Conservation (phyloP, 2,113 vertebrate species). For the Apodemus sylvaticus region DNA sequence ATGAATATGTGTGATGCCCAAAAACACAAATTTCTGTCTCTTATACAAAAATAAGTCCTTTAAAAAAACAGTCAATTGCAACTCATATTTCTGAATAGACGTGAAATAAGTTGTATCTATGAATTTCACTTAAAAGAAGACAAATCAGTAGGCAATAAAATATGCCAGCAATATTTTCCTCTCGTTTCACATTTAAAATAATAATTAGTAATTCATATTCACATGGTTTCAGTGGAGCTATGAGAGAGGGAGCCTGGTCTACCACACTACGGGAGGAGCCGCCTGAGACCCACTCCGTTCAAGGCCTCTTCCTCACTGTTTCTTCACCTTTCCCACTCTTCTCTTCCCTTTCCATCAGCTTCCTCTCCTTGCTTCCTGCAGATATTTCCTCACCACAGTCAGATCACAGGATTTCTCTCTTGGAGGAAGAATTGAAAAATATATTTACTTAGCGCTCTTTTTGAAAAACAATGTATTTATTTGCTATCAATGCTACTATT, state of each 20-base stretch:
- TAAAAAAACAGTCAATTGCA: neutral
- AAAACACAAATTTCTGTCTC: neutral
- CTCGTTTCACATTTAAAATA: neutral
- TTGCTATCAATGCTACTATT: neutral
- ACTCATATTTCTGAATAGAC: conserved; percentile 23
- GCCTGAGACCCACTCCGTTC: neutral
- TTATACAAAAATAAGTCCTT: conserved; percentile 13
- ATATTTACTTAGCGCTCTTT: neutral
- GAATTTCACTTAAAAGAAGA: neutral
- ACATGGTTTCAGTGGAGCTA: neutral
- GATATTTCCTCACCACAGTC: neutral
- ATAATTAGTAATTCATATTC: neutral
- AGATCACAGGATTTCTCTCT: neutral
- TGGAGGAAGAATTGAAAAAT: neutral
- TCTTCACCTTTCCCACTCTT: neutral
- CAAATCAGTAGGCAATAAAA: neutral
- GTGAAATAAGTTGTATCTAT: neutral
- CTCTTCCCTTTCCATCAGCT: neutral
- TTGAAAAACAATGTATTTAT: neutral
- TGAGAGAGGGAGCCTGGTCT: neutral
- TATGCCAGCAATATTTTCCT: neutral
- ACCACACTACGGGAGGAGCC: neutral
- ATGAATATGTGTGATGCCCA: neutral
- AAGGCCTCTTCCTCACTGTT: neutral
- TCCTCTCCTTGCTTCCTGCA: neutral